Evolutionary conservation across 2,113 vertebrate genomes (phyloP), one percentile per base, ranked within the genome.

Genomic region (Coptodon bakossiorum): DNA sequence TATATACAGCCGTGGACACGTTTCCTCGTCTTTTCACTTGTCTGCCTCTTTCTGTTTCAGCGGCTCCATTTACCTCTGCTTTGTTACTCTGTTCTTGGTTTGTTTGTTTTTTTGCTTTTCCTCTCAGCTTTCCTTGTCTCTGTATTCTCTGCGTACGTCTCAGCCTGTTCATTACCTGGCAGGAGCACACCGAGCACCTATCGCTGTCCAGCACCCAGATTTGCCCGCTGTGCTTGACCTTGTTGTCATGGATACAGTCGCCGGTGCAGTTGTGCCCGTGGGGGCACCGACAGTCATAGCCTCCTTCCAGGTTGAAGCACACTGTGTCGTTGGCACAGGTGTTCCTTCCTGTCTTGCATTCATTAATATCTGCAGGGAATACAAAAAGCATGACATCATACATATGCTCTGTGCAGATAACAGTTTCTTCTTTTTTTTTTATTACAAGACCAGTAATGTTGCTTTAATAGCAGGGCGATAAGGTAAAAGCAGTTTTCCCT

Each of bases 171-270:
- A 94, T 95, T 81, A 97, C 95, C 98, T 99, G 98, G 92, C 99
- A 99, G 0, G 98, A 99, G 93, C 99, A 99, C 87, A 99, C 98
- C 0, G 99, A 99, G 94, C 99, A 99, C 61, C 97, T 95, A 95
- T 99, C 99, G 13, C 97, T 98, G 86, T 99, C 98, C 95, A 99
- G 94, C 90, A 99, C 98, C 99, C 99, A 99, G 82, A 99, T 99
- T 96, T 99, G 99, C 73, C 99, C 98, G 0, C 96, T 99, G 96
- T 99, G 98, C 85, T 99, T 99, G 94, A 99, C 95, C 96, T 97
- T 99, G 53, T 97, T 97, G 86, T 98, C 97, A 50, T 99, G 98
- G 92, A 97, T 94, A 88, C 99, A 99, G 94, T 99, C 99, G 3
- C 98, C 99, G 2, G 98, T 98, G 96, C 99, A 99, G 90, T 99